Conservation (phyloP, 1,140 invertebrate genomes). For the Scaptomyza montana region DNA sequence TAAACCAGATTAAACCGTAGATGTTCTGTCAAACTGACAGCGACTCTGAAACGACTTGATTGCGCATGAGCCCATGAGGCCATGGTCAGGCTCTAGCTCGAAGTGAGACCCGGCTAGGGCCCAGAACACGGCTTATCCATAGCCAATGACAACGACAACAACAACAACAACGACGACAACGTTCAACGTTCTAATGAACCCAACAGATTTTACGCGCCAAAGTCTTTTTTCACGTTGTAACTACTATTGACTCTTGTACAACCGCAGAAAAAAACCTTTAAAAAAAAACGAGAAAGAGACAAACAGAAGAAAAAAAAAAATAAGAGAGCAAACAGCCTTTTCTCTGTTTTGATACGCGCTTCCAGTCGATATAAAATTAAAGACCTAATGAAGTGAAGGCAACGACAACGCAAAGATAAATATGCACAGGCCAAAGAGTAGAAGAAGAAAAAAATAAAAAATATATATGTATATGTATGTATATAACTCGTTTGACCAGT, state of each 20-base stretch:
- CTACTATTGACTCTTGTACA: constrained; percentile 46
- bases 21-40: constrained; percentile 80
- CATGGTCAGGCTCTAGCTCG: constrained; percentile 17
- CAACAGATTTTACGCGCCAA: constrained; percentile 80
- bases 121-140: constrained; percentile 33
- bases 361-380: constrained; percentile 76
- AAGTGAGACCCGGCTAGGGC: not conserved
- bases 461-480: constrained; percentile 10
- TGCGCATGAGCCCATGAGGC: constrained; percentile 55
- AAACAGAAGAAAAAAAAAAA: not conserved
- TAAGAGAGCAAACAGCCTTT: constrained; percentile 36
- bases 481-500: constrained; percentile 77
- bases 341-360: constrained; percentile 74
- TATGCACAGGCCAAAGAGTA: constrained; percentile 59
- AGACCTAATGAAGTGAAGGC: constrained; percentile 80
- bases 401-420: constrained; percentile 78
- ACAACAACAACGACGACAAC: constrained; percentile 39
- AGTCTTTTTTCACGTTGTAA: constrained; percentile 68
- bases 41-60: constrained; percentile 72
- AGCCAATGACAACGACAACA: constrained; percentile 1
- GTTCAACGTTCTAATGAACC: constrained; percentile 81
- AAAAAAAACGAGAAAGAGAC: not conserved
- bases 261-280: constrained; percentile 48
- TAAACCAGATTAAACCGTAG: constrained; percentile 78
- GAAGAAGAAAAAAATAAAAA: constrained; percentile 19